A percentile compares a stretch with the other conserved stretches of the same genome.
phyloP scores from a whole-genome alignment of 2,888 invertebrate genomes.

The Keiferia lycopersicella region DNA sequence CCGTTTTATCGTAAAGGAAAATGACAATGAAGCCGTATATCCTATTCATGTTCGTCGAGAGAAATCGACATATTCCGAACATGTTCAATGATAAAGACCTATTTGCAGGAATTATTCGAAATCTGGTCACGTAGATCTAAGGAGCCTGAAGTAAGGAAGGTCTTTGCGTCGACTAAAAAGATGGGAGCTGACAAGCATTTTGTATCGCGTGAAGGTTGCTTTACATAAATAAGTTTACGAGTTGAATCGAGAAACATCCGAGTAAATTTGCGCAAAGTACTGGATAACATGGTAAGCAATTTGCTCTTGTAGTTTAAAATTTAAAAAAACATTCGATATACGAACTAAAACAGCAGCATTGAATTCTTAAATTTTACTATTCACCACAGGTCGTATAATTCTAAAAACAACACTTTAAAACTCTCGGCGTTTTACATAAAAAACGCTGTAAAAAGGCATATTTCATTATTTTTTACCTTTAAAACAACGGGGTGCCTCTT shows the following conservation, averaged over 20 bases:
- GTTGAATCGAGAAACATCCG: neutral
- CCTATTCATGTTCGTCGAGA: conserved; percentile 8
- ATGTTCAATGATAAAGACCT: conserved; percentile 26
- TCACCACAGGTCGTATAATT: conserved; percentile 60
- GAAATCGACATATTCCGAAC: conserved; percentile 20
- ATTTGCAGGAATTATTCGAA: conserved; percentile 23
- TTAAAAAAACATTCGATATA: neutral
- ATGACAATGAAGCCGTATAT: conserved; percentile 6
- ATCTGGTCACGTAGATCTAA: conserved; percentile 30
- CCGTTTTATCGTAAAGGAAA: neutral
- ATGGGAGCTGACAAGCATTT: conserved; percentile 22
- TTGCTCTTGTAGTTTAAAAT: conserved; percentile 12
- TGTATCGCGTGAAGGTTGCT: conserved; percentile 19
- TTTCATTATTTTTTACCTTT: conserved; percentile 76
- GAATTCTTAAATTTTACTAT: conserved; percentile 48
- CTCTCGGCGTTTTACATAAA: conserved; percentile 68
- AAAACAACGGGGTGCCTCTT: conserved; percentile 77
- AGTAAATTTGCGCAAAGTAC: neutral
- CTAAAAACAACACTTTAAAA: conserved; percentile 64
- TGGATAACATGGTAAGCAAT: conserved; percentile 14
- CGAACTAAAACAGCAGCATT: conserved; percentile 20
- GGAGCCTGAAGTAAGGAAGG: conserved; percentile 22
- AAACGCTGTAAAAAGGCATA: conserved; percentile 70
- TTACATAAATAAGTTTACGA: conserved; percentile 19
- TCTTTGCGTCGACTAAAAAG: conserved; percentile 20